Evolutionary conservation across 2,888 invertebrate species (phyloP).

Genomic region (Drosophila infuscata): DNA sequence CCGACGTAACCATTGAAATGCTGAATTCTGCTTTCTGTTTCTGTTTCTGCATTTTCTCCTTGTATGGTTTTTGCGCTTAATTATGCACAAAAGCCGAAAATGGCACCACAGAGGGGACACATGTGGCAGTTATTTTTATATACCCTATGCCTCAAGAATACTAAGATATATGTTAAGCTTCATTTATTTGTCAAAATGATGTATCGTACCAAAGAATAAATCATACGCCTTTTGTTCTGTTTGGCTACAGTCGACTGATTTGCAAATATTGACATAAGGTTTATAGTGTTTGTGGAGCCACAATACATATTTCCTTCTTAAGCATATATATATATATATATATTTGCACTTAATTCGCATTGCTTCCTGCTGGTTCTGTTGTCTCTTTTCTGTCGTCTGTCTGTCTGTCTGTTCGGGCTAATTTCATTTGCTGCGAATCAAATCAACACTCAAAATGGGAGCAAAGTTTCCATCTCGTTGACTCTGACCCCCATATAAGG

Average conservation of each 20-base stretch:
- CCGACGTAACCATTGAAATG: constrained; percentile 43
- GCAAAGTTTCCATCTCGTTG: constrained; percentile 32
- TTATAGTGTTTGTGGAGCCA: background rate
- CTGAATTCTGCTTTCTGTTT: constrained; percentile 19
- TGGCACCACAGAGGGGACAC: constrained; percentile 25
- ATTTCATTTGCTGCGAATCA: constrained; percentile 47
- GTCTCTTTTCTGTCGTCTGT: constrained; percentile 3
- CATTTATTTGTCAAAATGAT: constrained; percentile 2
- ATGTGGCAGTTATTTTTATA: constrained; percentile 26
- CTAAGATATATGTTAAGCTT: constrained; percentile 4
- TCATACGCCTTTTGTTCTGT: constrained; percentile 9
- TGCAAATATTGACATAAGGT: constrained; percentile 6
- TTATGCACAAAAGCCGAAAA: constrained; percentile 58
- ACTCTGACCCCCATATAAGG: constrained; percentile 2
- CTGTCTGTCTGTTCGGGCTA: constrained; percentile 19
- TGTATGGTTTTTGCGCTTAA: constrained; percentile 60
- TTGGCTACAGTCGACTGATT: constrained; percentile 4
- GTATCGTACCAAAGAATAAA: constrained; percentile 7
- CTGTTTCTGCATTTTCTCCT: constrained; percentile 26
- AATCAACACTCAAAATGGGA: constrained; percentile 43
- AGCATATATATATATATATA: background rate
- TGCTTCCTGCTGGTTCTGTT: constrained; percentile 8
- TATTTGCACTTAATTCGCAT: background rate
- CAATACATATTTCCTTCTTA: background rate
- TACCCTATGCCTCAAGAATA: background rate